These are phyloP conservation scores for Drosophila crucigera DNA, from an alignment of 2,888 invertebrate genomes.

Conservation along the genomic window DNA sequence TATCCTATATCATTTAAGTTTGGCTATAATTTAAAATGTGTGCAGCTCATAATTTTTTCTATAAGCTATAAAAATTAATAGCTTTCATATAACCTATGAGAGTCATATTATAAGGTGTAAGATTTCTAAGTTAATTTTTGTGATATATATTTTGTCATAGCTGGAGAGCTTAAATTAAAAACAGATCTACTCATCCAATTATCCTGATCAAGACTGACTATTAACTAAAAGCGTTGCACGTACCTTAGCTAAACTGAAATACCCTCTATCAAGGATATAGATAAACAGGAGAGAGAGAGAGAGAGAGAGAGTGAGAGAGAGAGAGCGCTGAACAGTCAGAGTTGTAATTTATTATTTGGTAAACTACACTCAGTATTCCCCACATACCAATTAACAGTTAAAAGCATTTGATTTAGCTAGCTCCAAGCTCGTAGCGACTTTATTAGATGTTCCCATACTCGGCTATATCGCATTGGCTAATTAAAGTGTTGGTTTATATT, in stretches of 20 bases:
- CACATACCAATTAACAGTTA: constrained; percentile 75
- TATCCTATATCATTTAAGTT: too few relatives aligned
- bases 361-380: constrained; percentile 54
- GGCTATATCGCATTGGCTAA: constrained; percentile 50
- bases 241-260: neutral
- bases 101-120: neutral
- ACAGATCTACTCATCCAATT: neutral
- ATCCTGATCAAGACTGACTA: neutral
- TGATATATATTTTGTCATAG: neutral
- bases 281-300: fast-evolving
- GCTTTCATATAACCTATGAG: too few relatives aligned
- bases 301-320: neutral
- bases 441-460: constrained; percentile 57
- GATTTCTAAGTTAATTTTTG: neutral
- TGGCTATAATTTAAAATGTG: too few relatives aligned
- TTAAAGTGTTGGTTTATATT: constrained; percentile 61
- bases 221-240: neutral
- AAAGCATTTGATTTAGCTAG: constrained; percentile 69
- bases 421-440: constrained; percentile 59
- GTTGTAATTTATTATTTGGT: constrained; percentile 71
- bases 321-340: constrained; percentile 40
- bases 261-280: neutral
- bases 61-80: neutral
- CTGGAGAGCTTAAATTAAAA: neutral
- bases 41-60: too few relatives aligned